These are phyloP conservation scores for Acleris literana DNA, from an alignment of 2,888 invertebrate species.

Conservation along the genomic window DNA sequence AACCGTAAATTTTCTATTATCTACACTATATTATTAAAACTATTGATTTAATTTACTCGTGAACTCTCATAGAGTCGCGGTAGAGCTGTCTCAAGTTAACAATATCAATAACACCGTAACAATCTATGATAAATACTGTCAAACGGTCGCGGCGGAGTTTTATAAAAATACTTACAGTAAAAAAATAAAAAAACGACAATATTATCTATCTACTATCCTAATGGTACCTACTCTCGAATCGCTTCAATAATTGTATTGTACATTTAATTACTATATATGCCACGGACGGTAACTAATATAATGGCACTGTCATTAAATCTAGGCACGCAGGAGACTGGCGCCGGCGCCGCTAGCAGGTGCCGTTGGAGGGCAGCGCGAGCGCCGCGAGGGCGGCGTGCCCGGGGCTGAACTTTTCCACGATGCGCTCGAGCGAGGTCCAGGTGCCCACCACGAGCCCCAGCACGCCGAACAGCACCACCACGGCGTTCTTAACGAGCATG, in stretches of 20 bases:
- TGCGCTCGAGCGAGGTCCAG: conserved; percentile 86
- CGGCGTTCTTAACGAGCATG: conserved; percentile 84
- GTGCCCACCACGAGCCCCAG: conserved; percentile 88
- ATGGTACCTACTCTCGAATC: conserved; percentile 20
- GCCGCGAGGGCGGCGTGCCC: conserved; percentile 20
- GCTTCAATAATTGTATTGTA: conserved; percentile 42
- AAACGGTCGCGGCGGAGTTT: conserved; percentile 29
- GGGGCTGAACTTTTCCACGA: conserved; percentile 81
- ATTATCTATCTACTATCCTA: conserved; percentile 23
- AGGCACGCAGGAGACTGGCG: background rate
- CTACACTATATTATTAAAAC: conserved; percentile 17
- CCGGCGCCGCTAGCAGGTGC: conserved; percentile 13
- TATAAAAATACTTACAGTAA: conserved; percentile 25
- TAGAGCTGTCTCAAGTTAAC: conserved; percentile 43
- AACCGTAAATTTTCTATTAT: conserved; percentile 40
- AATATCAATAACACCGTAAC: conserved; percentile 35
- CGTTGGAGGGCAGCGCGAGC: conserved; percentile 39
- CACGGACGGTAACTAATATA: conserved; percentile 48
- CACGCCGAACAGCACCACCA: conserved; percentile 86
- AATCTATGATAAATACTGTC: conserved; percentile 37
- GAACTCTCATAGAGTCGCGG: conserved; percentile 47
- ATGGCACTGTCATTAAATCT: conserved; percentile 53
- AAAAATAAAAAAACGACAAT: conserved; percentile 27
- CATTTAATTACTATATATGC: conserved; percentile 46
- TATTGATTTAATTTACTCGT: conserved; percentile 25